A percentile compares a stretch with the other conserved stretches of the same genome.
Evolutionary conservation across 2,797 vertebrate species (phyloP).

Genomic region (Microcaecilia unicolor): DNA sequence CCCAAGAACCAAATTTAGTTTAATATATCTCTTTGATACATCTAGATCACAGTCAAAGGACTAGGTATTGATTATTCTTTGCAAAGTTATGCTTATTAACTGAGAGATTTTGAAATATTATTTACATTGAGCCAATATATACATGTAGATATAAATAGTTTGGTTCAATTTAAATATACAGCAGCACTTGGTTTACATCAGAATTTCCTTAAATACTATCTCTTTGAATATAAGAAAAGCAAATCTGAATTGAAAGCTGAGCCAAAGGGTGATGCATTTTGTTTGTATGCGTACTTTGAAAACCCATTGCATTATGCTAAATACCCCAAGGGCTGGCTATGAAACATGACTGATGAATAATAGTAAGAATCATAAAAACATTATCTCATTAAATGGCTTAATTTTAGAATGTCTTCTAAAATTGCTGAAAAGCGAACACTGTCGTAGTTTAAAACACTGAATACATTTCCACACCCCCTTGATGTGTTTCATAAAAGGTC

Average conservation of each 20-base stretch:
- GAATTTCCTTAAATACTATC: no score
- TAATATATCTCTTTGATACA: conserved; percentile 13
- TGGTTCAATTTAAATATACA: no score
- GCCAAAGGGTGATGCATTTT: conserved; percentile 32
- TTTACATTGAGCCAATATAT: conserved; percentile 42
- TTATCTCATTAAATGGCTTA: conserved; percentile 63
- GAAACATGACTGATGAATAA: conserved; percentile 46
- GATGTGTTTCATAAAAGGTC: conserved; percentile 74
- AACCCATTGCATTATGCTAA: conserved; percentile 52
- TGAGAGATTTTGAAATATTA: conserved; percentile 20
- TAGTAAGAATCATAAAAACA: conserved; percentile 31
- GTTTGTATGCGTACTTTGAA: conserved; percentile 31
- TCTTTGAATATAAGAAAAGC: conserved; percentile 10
- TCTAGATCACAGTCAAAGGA: no score
- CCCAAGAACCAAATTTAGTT: conserved; percentile 26
- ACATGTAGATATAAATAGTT: conserved; percentile 35
- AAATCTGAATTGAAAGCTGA: conserved; percentile 10
- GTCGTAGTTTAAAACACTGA: conserved; percentile 65
- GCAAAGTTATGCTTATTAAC: conserved; percentile 7
- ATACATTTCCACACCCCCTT: conserved; percentile 62
- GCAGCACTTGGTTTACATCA: no score
- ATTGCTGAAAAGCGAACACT: conserved; percentile 55
- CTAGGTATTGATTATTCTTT: conserved; percentile 9
- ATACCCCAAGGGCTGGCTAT: conserved; percentile 37
- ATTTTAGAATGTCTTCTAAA: conserved; percentile 60